Base-by-base conservation (phyloP, 1,140 invertebrate species). In the Achroia grisella region DNA sequence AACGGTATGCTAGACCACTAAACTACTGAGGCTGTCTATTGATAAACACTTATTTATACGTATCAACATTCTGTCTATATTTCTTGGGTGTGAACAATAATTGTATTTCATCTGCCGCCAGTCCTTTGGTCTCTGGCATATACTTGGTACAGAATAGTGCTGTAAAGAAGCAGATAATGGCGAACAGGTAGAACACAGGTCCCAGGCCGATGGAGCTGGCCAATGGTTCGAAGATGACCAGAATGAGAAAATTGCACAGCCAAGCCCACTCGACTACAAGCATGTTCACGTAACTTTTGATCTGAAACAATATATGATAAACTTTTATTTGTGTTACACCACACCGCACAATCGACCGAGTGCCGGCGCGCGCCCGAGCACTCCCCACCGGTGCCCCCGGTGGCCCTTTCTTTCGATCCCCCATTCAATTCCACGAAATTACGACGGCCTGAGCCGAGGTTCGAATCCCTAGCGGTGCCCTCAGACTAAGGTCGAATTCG, bases 51-150 rank as follows among this genome's bases (percentile, higher is more conserved):
- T 23, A 23, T 23, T 23, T 6, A 23, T 23, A 17, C 1, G 8
- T 17, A 13, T 37, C n/a, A 37, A 37, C n/a, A 37, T 37, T 14
- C 14, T 10, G 14, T 17, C 35, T 37, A 37, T 15, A 14, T 44
- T 48, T 45, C 30, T 58, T 58, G 6, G 12, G 33, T 29, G 44
- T 41, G n/a, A 58, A 36, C 28, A 36, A 11, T 42, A 4, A 4
- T 35, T 73, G 71, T 34, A 93, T 91, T 47, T 92, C 89, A 17
- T 91, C 76, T n/a, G 92, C 66, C 1, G 83, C 84, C 47, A 88
- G 87, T 1, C 90, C 90, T 56, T 91, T 92, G 0, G 92, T 93
- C 66, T 93, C 92, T 0, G 91, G 92, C 1, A 93, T 80, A 40
- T 87, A 67, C 17, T 90, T 85, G 4, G 48, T 17, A 10, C 81